phyloP scores from a whole-genome alignment of 1,140 invertebrate genomes.

The Pantala flavescens region DNA sequence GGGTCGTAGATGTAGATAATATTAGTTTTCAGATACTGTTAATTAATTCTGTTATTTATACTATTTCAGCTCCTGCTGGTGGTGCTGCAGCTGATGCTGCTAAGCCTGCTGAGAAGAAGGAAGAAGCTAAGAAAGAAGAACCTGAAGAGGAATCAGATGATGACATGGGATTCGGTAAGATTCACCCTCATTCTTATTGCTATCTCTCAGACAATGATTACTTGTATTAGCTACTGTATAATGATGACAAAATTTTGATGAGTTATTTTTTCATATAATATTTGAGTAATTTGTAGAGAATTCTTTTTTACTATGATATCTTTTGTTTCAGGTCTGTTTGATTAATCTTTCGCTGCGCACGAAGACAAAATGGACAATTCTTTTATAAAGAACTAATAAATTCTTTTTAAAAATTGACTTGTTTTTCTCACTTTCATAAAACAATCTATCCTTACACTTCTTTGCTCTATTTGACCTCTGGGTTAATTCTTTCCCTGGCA shows the following conservation, averaged over 20 bases:
- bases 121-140: slow-evolving; percentile 74
- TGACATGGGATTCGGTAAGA: slow-evolving; percentile 87
- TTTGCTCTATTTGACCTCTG: no score
- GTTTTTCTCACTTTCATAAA: no score
- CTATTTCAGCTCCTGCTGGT: slow-evolving; percentile 39
- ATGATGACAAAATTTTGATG: neutral
- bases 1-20: no score
- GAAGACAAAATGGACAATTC: neutral
- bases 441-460: no score
- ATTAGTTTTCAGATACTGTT: no score
- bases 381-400: neutral
- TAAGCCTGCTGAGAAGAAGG: slow-evolving; percentile 61
- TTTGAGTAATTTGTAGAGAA: neutral
- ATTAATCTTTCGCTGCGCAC: neutral
- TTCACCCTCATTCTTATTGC: neutral
- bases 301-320: neutral
- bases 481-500: no score
- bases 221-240: neutral
- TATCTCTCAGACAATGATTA: neutral
- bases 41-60: no score
- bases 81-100: slow-evolving; percentile 57
- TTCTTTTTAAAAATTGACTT: neutral
- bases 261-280: neutral
- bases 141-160: slow-evolving; percentile 76
- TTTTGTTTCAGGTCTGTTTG: neutral